Conservation (phyloP, 2,797 vertebrate species). For the Falco biarmicus region DNA sequence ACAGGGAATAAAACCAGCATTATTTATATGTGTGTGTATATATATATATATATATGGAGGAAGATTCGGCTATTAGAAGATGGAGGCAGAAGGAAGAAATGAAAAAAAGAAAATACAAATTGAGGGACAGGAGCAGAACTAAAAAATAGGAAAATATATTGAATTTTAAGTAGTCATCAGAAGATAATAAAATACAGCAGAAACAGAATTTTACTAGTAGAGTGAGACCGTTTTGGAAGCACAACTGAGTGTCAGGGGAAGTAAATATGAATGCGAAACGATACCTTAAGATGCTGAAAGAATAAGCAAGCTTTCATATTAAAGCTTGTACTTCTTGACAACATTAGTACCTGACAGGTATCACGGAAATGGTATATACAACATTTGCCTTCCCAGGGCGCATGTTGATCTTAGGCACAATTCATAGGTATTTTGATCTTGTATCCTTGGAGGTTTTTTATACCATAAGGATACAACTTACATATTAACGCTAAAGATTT, state of each 20-base stretch:
- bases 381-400: neutral
- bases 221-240: neutral
- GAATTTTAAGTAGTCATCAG: neutral
- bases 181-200: neutral
- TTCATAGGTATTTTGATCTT: neutral
- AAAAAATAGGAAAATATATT: neutral
- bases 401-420: neutral
- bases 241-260: neutral
- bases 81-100: neutral
- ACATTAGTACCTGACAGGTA: neutral
- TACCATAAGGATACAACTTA: neutral
- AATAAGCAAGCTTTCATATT: neutral
- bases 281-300: neutral
- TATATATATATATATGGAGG: neutral
- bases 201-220: neutral
- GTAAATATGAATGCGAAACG: neutral
- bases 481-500: neutral
- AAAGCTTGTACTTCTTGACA: neutral
- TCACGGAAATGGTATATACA: neutral
- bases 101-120: neutral
- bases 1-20: neutral
- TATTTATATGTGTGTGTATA: neutral
- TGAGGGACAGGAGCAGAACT: neutral
- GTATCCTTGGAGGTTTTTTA: neutral
- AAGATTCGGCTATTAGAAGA: neutral